A percentile compares a stretch with the other conserved stretches of the same genome.
Evolutionary conservation across 2,888 invertebrate species (phyloP).

Genomic region (Drosophila mimetica): DNA sequence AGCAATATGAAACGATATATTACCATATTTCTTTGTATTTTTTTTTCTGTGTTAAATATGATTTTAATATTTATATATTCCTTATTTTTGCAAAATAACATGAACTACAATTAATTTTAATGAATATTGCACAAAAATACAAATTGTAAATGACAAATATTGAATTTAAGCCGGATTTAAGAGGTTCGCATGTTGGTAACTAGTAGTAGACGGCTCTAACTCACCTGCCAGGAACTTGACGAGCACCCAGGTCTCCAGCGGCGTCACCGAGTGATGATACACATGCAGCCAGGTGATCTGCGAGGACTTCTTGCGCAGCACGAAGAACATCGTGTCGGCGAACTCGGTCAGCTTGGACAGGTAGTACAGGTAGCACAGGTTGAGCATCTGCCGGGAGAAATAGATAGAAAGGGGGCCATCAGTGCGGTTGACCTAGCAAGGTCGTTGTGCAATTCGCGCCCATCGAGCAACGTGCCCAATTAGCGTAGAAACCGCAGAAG

Average conservation of each 20-base stretch:
- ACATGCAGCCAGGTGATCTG: constrained; percentile 96
- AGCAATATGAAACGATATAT: no score
- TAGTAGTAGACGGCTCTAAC: constrained; percentile 9
- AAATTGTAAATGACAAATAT: neutral
- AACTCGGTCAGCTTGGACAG: constrained; percentile 95
- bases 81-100: no score
- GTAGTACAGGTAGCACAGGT: constrained; percentile 92
- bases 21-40: no score
- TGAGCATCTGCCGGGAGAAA: constrained; percentile 81
- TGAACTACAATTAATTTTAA: neutral
- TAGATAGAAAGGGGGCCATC: neutral
- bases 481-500: constrained; percentile 34
- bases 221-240: constrained; percentile 92
- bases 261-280: constrained; percentile 97
- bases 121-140: neutral
- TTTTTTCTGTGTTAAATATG: no score
- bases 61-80: neutral
- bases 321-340: constrained; percentile 96
- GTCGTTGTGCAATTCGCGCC: constrained; percentile 47
- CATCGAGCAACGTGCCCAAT: constrained; percentile 32
- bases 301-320: constrained; percentile 94
- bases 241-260: constrained; percentile 95
- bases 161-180: neutral
- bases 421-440: constrained; percentile 45
- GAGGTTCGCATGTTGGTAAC: neutral